These are phyloP conservation scores for Junonia oenone DNA, from an alignment of 2,888 invertebrate genomes.

Conservation along the genomic window DNA sequence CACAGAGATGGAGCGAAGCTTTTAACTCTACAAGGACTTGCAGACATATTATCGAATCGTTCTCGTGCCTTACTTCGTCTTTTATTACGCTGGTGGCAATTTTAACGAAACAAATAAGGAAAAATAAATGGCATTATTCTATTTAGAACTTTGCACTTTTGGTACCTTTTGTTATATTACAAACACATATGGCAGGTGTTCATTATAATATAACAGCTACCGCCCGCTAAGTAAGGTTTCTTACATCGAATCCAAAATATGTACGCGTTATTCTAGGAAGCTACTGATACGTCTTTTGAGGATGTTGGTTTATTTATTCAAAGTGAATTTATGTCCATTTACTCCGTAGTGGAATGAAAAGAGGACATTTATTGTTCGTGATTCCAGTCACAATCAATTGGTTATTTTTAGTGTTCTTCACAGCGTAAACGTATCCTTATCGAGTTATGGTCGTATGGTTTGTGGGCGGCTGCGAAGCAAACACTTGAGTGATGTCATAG, in stretches of 20 bases:
- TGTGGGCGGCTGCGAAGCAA: conserved; percentile 9
- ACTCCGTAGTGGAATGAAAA: not conserved
- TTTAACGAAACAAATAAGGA: not conserved
- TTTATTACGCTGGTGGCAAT: not conserved
- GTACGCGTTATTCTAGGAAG: not conserved
- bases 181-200: not conserved
- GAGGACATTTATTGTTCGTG: not conserved
- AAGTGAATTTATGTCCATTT: not conserved
- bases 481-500: conserved; percentile 21
- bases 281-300: not conserved
- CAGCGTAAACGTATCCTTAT: not conserved
- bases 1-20: conserved; percentile 12
- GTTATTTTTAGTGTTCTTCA: not conserved
- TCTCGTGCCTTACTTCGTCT: not conserved
- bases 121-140: not conserved
- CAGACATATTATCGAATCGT: conserved; percentile 10
- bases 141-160: not conserved
- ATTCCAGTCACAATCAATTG: not conserved
- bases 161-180: not conserved
- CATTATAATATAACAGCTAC: not conserved
- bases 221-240: not conserved
- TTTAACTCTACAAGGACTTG: conserved; percentile 19
- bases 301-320: not conserved
- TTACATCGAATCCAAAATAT: not conserved
- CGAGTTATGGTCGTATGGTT: not conserved